These are phyloP conservation scores for Dasyprocta punctata DNA, from an alignment of 2,113 vertebrate species.

Conservation along the genomic window DNA sequence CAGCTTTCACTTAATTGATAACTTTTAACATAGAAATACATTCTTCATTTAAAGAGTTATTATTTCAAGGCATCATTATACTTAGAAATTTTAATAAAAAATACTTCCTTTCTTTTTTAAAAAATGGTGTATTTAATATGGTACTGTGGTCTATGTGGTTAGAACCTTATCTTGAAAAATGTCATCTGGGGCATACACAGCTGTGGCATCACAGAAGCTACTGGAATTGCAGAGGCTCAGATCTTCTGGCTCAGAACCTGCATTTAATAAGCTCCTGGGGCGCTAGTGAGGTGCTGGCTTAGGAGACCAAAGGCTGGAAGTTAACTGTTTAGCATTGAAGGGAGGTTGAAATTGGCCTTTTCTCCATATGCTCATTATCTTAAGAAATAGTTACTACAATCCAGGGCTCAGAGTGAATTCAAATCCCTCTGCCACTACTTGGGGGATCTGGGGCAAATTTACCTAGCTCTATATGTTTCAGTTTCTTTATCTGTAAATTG, in stretches of 20 bases:
- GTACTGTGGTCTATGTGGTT: not conserved
- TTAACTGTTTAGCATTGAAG: too few relatives aligned
- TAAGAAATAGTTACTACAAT: not conserved
- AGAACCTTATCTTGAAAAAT: not conserved
- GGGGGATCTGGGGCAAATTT: not conserved
- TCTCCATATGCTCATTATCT: not conserved
- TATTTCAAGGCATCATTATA: not conserved
- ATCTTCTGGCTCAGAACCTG: not conserved
- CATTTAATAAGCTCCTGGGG: not conserved
- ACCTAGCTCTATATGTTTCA: not conserved
- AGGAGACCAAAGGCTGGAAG: not conserved
- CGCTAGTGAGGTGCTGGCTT: not conserved
- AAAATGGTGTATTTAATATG: not conserved
- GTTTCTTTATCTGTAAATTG: not conserved
- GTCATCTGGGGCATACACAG: not conserved
- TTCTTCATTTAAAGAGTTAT: not conserved
- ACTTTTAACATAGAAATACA: constrained; percentile 4
- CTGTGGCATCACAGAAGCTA: not conserved
- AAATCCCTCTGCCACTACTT: not conserved
- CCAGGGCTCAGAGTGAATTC: not conserved
- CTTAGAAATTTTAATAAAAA: not conserved
- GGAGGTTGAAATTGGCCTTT: not conserved
- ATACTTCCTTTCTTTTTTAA: not conserved
- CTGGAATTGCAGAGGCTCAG: not conserved
- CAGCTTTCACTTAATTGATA: constrained; percentile 8